Evolutionary conservation across 1,140 invertebrate species (phyloP).

Genomic region (Procambarus clarkii): DNA sequence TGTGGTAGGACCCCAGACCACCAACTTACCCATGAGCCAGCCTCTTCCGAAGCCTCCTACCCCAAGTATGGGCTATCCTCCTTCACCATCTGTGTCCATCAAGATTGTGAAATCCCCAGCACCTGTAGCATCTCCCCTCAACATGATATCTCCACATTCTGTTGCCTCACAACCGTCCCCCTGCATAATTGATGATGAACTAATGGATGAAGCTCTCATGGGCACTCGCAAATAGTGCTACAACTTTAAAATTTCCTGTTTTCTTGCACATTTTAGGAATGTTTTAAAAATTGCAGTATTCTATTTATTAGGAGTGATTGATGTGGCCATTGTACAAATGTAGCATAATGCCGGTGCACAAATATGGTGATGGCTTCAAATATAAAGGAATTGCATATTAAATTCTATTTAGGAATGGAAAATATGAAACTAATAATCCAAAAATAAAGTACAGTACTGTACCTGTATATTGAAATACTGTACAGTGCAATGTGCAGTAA

Average conservation of each 20-base stretch:
- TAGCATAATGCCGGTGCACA: slow-evolving; percentile 7
- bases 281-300: slow-evolving; percentile 14
- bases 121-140: slow-evolving; percentile 77
- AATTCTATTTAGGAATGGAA: background rate
- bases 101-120: slow-evolving; percentile 88
- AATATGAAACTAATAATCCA: background rate
- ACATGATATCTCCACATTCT: slow-evolving; percentile 63
- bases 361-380: background rate
- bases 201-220: slow-evolving; percentile 91
- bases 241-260: background rate
- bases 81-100: slow-evolving; percentile 83
- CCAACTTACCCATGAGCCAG: slow-evolving; percentile 50
- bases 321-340: background rate
- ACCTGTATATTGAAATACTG: background rate
- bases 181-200: slow-evolving; percentile 89
- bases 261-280: background rate
- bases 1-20: slow-evolving; percentile 25
- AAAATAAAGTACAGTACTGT: background rate
- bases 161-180: slow-evolving; percentile 79
- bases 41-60: slow-evolving; percentile 14
- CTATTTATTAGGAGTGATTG: slow-evolving; percentile 25
- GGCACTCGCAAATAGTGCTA: slow-evolving; percentile 77
- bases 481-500: background rate
- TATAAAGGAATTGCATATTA: background rate
- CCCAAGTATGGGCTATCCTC: slow-evolving; percentile 44